A percentile compares a stretch with the other conserved stretches of the same genome.
phyloP scores from a whole-genome alignment of 2,797 vertebrate species.

The Schizopygopsis pylzovi region DNA sequence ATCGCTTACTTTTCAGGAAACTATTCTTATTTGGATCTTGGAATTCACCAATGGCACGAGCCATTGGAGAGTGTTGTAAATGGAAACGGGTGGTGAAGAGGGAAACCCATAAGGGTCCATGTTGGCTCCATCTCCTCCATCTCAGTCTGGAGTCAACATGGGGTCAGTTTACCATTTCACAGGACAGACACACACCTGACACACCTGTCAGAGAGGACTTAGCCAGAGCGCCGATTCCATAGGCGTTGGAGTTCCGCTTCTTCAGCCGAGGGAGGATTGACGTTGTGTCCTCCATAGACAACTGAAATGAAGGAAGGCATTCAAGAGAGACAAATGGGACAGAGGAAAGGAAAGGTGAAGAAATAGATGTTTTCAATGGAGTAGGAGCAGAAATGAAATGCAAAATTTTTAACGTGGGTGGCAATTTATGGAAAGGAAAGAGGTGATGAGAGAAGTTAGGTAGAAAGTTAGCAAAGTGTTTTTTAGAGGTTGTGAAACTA shows the following conservation, averaged over 20 bases:
- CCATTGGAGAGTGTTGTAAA: conserved; percentile 77
- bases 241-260: conserved; percentile 95
- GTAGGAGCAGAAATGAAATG: conserved; percentile 71
- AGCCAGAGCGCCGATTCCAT: conserved; percentile 98
- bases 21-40: conserved; percentile 53
- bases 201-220: conserved; percentile 99
- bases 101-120: conserved; percentile 83
- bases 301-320: conserved; percentile 78
- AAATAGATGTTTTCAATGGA: conserved; percentile 53
- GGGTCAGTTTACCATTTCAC: conserved; percentile 80
- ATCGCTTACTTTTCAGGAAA: conserved; percentile 57
- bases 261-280: conserved; percentile 96
- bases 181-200: conserved; percentile 84
- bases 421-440: conserved; percentile 59
- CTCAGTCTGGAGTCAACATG: conserved; percentile 78
- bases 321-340: conserved; percentile 50
- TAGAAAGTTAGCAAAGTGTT: conserved; percentile 56
- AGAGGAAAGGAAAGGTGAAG: conserved; percentile 58
- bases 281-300: conserved; percentile 99
- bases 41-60: conserved; percentile 77
- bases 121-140: conserved; percentile 74
- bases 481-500: conserved; percentile 55
- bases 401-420: conserved; percentile 81
- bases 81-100: conserved; percentile 76
- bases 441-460: conserved; percentile 62